Conservation (phyloP, 2,888 invertebrate genomes). For the Drosophila tripunctata region DNA sequence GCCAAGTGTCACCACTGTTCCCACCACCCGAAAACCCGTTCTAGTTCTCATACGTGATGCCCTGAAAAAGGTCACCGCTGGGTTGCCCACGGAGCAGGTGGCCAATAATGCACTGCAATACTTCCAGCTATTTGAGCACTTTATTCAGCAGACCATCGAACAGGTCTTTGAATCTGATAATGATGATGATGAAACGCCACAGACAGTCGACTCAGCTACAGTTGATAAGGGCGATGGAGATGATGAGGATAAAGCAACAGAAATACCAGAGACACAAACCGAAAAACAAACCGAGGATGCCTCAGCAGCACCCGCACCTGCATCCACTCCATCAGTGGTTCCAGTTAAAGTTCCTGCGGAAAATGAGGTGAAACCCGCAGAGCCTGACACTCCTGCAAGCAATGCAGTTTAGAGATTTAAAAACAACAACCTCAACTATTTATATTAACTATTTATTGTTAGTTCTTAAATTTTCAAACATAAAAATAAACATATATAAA, state of each 20-base stretch:
- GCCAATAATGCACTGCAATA: slow-evolving; percentile 82
- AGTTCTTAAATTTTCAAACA: slow-evolving; percentile 34
- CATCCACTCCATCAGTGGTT: background rate
- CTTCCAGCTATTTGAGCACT: slow-evolving; percentile 82
- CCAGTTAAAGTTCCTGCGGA: background rate
- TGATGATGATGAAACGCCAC: slow-evolving; percentile 67
- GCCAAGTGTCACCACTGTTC: background rate
- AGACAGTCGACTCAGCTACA: too few species aligned
- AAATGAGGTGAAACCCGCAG: slow-evolving; percentile 8
- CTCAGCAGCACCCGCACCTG: background rate
- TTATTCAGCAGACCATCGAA: slow-evolving; percentile 82
- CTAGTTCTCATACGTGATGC: slow-evolving; percentile 81
- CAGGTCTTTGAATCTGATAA: slow-evolving; percentile 80
- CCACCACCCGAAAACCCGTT: slow-evolving; percentile 75
- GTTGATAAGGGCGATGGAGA: too few species aligned
- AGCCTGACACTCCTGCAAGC: slow-evolving; percentile 31
- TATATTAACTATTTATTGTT: slow-evolving; percentile 63
- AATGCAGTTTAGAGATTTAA: slow-evolving; percentile 45
- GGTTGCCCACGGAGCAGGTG: slow-evolving; percentile 80
- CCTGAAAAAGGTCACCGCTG: slow-evolving; percentile 81
- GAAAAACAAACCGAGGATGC: slow-evolving; percentile 14
- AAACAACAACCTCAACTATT: slow-evolving; percentile 42
- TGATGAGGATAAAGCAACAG: slow-evolving; percentile 48
- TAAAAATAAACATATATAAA: slow-evolving; percentile 5
- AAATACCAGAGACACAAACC: slow-evolving; percentile 22